Evolutionary conservation across 2,113 vertebrate species (phyloP), one percentile per base, ranked within the genome.

Genomic region (Australoheros scitulus): DNA sequence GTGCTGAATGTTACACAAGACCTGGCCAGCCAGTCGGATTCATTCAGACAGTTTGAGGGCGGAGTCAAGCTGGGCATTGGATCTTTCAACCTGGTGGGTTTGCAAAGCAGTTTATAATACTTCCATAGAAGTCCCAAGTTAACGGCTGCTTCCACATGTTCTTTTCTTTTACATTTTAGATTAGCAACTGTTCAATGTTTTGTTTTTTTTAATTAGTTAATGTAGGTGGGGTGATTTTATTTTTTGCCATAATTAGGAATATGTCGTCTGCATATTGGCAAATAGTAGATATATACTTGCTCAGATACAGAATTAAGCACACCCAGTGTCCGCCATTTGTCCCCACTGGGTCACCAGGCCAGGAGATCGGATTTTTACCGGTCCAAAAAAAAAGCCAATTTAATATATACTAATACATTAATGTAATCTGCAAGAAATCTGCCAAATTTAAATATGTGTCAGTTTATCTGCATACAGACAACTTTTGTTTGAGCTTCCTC

Each of bases 31-130:
- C 94, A 94, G 52, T 96, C 93, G 5, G 96, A 97, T 26, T 95
- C 95, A 5, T 97, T 96, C 61, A 94, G 82, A 87, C 98, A 99
- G 81, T 99, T 98, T 91, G 97, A 99, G 94, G 97, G 98, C 6
- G 98, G 98, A 61, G 98, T 99, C 80, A 97, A 97, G 82, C 94
- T 99, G 88, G 98, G 98, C 70, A 97, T 97, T 2, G 98, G 98
- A 63, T 97, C 98, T 13, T 99, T 99, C 92, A 99, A 99, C 91
- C 94, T 99, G 97, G 98, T 99, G 93, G 93, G 95, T 82, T 14
- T 29, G 20, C 0, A 13, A 8, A 20, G 15, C 26, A 26, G 26
- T 26, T 26, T 26, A 14, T 11, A 13, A 17, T 26, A 0, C 17
- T 41, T 24, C 13, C 8, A 43, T 22, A 22, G 5, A 2, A 59